Evolutionary conservation across 2,113 vertebrate species (phyloP).

Genomic region (Carassius carassius): DNA sequence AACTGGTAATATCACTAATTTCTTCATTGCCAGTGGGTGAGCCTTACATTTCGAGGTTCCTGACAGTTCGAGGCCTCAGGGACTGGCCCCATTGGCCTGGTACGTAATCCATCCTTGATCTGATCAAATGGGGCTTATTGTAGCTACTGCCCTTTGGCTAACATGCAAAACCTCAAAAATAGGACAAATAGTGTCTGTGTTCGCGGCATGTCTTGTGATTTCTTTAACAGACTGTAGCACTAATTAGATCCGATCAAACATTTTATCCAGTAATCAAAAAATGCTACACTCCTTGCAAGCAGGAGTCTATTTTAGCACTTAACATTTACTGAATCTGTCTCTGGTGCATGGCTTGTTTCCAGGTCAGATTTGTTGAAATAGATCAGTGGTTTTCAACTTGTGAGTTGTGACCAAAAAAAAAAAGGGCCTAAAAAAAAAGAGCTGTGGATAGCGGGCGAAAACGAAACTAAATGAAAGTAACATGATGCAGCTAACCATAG

Average conservation of each 20-base stretch:
- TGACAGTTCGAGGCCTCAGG: not conserved
- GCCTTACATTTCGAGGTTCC: not conserved
- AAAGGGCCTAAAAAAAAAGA: no score
- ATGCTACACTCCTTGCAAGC: not conserved
- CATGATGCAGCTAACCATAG: not conserved
- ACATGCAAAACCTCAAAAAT: conserved; percentile 11
- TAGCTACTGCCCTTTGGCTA: conserved; percentile 10
- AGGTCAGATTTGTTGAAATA: conserved; percentile 5
- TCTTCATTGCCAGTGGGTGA: not conserved
- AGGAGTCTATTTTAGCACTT: not conserved
- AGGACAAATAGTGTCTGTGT: conserved; percentile 8
- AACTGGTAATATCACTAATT: not conserved
- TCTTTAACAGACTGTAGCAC: not conserved
- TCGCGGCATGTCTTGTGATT: not conserved
- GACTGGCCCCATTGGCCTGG: not conserved
- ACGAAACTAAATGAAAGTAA: not conserved
- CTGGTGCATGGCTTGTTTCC: not conserved
- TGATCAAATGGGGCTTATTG: conserved; percentile 11
- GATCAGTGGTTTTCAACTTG: not conserved
- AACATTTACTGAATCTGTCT: not conserved
- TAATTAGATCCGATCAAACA: not conserved
- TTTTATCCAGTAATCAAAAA: not conserved
- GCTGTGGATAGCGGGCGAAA: not conserved
- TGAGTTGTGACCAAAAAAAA: not conserved
- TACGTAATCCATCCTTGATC: conserved; percentile 26